A percentile compares a stretch with the other conserved stretches of the same genome.
Conservation (phyloP, 2,113 vertebrate species). For the Lonchura striata region DNA sequence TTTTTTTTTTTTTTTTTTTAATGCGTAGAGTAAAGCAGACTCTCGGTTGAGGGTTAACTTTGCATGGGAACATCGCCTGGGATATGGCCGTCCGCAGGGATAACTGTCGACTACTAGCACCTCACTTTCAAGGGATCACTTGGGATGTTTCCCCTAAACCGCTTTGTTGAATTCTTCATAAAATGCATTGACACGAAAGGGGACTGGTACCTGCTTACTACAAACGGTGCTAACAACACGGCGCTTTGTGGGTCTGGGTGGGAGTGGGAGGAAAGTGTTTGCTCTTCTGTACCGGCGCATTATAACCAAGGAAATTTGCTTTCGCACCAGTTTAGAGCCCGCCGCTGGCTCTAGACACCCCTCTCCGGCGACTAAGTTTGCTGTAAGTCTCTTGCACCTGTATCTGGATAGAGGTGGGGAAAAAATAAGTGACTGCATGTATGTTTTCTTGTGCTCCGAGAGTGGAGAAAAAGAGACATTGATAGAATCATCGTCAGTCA, state of each 20-base stretch:
- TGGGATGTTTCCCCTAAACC: neutral
- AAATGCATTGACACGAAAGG: neutral
- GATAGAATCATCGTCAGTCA: neutral
- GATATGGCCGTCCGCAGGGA: neutral
- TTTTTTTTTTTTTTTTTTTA: neutral
- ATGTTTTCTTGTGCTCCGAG: neutral
- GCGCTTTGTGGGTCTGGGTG: neutral
- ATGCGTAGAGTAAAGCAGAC: neutral
- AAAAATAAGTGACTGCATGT: fast-evolving
- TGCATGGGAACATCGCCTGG: neutral
- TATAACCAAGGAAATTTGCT: neutral
- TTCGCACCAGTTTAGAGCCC: neutral
- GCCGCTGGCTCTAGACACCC: neutral
- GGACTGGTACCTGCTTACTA: neutral
- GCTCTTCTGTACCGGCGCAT: neutral
- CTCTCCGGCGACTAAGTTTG: neutral
- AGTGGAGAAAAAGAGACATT: neutral
- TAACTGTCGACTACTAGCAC: neutral
- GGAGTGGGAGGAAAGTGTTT: neutral
- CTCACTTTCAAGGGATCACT: neutral
- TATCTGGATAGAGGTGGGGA: neutral
- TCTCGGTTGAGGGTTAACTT: neutral
- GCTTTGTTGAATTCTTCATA: neutral
- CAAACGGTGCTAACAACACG: neutral
- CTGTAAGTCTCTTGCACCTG: neutral